Conservation (phyloP, 2,797 vertebrate genomes). For the Lacerta agilis region DNA sequence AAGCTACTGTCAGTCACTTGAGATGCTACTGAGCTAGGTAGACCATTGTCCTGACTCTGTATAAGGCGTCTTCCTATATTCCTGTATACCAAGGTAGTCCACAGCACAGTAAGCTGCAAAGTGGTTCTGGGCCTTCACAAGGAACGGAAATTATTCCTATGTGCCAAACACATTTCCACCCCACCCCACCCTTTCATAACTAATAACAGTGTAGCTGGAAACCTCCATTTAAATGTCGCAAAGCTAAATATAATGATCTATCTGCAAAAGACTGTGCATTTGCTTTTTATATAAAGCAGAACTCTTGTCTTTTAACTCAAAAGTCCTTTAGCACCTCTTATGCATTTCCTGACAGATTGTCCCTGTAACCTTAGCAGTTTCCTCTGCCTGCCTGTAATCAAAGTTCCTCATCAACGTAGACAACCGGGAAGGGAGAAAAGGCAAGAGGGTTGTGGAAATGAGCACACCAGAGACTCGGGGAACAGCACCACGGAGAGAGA, state of each 20-base stretch:
- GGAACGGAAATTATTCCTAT: background rate
- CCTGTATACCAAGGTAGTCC: background rate
- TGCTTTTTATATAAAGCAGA: background rate
- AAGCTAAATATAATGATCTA: slow-evolving; percentile 13
- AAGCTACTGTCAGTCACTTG: no score
- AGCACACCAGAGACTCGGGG: background rate
- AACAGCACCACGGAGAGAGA: background rate
- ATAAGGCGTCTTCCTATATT: background rate
- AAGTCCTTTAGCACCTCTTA: background rate
- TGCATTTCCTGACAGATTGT: background rate
- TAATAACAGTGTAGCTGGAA: background rate
- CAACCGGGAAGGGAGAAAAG: background rate
- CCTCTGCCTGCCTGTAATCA: background rate
- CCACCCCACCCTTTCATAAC: background rate
- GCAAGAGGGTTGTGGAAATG: background rate
- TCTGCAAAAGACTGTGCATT: background rate
- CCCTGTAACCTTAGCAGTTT: background rate
- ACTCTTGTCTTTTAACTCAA: background rate
- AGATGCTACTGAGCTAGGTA: no score
- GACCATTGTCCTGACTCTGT: no score
- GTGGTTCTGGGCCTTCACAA: background rate
- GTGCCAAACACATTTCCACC: background rate
- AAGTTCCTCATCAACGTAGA: background rate
- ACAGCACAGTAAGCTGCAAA: no score
- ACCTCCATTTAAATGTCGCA: slow-evolving; percentile 12